Percentiles rank a stretch among this genome's conserved stretches.
Conservation (phyloP, 2,797 vertebrate species). For the Acanthis flammea region DNA sequence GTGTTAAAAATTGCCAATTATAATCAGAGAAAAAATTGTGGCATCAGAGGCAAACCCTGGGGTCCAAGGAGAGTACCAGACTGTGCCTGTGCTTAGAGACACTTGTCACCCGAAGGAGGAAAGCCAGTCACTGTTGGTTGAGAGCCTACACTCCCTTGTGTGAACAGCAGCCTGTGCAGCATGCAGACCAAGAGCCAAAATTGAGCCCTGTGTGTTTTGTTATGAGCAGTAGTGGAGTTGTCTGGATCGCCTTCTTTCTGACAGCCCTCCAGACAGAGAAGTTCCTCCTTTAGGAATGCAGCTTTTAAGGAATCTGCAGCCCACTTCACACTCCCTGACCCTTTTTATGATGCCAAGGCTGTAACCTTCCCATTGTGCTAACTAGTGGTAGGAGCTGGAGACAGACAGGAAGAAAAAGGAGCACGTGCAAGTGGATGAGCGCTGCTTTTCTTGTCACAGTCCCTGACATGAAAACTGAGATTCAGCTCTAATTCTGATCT, state of each 20-base stretch:
- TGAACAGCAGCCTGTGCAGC: not conserved
- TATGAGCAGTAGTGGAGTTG: not conserved
- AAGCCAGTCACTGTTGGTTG: not conserved
- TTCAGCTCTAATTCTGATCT: not conserved
- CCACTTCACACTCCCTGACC: not conserved
- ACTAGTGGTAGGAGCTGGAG: not conserved
- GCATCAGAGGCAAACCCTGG: not conserved
- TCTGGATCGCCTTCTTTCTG: not conserved
- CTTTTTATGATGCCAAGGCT: not conserved
- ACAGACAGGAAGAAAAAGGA: not conserved
- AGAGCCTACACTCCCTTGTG: not conserved
- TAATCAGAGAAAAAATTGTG: not conserved
- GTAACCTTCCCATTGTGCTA: conserved; percentile 13
- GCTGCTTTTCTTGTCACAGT: not conserved
- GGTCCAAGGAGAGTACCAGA: not conserved
- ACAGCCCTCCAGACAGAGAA: not conserved
- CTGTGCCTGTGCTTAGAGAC: not conserved
- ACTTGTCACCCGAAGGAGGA: not conserved
- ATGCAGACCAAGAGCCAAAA: rapidly evolving
- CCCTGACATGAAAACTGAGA: not conserved
- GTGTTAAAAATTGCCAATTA: not conserved
- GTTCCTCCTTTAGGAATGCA: not conserved
- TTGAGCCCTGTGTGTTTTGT: not conserved
- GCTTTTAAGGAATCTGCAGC: not conserved
- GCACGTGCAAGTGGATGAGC: not conserved